Conservation (phyloP, 2,113 vertebrate genomes). For the Chrysemys picta region DNA sequence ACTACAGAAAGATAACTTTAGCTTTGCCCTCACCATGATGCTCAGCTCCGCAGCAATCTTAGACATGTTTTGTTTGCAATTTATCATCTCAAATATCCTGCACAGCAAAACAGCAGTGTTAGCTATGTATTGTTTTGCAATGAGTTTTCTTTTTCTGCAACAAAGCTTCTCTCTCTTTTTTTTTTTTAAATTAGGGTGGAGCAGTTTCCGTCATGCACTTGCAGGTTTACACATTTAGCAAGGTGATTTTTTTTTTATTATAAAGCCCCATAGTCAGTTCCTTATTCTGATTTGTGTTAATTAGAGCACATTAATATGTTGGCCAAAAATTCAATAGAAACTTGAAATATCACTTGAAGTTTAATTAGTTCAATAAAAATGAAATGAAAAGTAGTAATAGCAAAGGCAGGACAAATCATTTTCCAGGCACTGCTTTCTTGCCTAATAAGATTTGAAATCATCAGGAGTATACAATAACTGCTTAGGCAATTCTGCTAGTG, state of each 20-base stretch:
- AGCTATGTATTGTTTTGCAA: background rate
- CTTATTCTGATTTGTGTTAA: constrained; percentile 48
- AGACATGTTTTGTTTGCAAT: constrained; percentile 1
- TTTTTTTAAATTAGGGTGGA: background rate
- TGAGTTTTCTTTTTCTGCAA: background rate
- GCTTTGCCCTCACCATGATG: background rate
- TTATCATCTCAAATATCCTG: constrained; percentile 1
- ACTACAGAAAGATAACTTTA: background rate
- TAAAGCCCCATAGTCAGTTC: constrained; percentile 14
- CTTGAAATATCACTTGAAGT: constrained; percentile 69
- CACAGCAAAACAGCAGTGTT: background rate
- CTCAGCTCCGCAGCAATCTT: background rate
- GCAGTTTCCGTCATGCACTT: constrained; percentile 31
- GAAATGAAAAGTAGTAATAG: constrained; percentile 66
- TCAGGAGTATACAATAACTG: constrained; percentile 48
- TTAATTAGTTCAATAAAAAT: constrained; percentile 79
- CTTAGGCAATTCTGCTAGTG: constrained; percentile 42
- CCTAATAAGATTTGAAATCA: constrained; percentile 74
- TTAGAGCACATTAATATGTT: constrained; percentile 43
- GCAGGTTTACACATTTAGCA: constrained; percentile 22
- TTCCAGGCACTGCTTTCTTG: constrained; percentile 68
- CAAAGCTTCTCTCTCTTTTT: fast-evolving
- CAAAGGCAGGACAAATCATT: constrained; percentile 62
- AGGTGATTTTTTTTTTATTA: constrained; percentile 21
- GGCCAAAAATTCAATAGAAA: constrained; percentile 55